phyloP scores from a whole-genome alignment of 1,140 invertebrate genomes.

The Pseudomyrmex sp. region DNA sequence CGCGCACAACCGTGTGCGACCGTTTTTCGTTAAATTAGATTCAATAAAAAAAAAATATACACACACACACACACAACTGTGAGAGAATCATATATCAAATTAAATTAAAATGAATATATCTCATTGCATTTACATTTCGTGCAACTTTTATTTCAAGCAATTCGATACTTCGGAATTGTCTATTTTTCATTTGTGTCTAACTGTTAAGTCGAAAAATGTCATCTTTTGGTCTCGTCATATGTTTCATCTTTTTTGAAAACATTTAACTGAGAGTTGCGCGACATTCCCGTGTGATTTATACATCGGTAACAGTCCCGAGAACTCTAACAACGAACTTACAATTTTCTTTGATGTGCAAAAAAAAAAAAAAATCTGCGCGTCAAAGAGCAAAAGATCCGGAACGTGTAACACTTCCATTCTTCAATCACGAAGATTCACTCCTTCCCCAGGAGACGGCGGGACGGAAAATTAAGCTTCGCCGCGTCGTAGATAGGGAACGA shows the following conservation, averaged over 20 bases:
- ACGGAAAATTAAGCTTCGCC: slow-evolving; percentile 57
- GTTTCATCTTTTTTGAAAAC: not conserved
- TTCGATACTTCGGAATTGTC: slow-evolving; percentile 13
- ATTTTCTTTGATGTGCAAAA: slow-evolving; percentile 22
- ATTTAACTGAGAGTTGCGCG: not conserved
- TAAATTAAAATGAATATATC: slow-evolving; percentile 24
- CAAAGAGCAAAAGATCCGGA: slow-evolving; percentile 31
- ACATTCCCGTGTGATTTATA: not conserved
- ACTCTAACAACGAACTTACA: not conserved
- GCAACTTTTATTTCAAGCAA: slow-evolving; percentile 17
- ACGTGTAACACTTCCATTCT: slow-evolving; percentile 35
- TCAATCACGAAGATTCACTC: slow-evolving; percentile 14
- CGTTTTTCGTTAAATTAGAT: slow-evolving; percentile 14
- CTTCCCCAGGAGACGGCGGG: slow-evolving; percentile 35
- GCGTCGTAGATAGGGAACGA: not conserved
- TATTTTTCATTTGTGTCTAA: not conserved
- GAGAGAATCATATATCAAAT: slow-evolving; percentile 11
- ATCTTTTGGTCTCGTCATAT: not conserved
- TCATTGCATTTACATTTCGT: slow-evolving; percentile 30
- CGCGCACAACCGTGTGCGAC: not conserved
- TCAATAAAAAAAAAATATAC: not conserved
- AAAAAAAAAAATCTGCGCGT: slow-evolving; percentile 11
- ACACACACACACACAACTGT: not conserved
- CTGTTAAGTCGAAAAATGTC: not conserved
- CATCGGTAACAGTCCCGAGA: not conserved